These are phyloP conservation scores for Icerya purchasi DNA, from an alignment of 2,888 invertebrate genomes.

Conservation along the genomic window DNA sequence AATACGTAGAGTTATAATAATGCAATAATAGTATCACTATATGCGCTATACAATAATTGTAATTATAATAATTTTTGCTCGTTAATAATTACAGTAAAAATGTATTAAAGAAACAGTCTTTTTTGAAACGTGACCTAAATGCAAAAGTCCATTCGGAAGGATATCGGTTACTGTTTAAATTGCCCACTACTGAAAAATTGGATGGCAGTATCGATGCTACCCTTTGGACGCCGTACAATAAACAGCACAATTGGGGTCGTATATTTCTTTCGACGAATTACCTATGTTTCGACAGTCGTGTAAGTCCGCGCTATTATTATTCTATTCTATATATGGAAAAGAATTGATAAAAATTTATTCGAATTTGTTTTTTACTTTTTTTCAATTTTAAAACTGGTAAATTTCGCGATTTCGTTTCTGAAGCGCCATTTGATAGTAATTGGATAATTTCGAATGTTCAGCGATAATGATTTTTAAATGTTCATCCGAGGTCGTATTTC, in stretches of 20 bases:
- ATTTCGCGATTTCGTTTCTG: background rate
- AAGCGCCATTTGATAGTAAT: background rate
- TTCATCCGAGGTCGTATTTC: too few relatives aligned
- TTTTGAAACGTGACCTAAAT: constrained; percentile 82
- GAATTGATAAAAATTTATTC: too few relatives aligned
- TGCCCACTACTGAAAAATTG: constrained; percentile 74
- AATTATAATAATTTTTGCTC: background rate
- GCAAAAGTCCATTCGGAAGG: constrained; percentile 84
- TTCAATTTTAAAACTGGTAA: too few relatives aligned
- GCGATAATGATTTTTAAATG: too few relatives aligned
- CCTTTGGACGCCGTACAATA: constrained; percentile 87
- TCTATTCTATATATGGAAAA: too few relatives aligned
- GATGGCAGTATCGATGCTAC: constrained; percentile 84
- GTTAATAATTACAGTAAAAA: constrained; percentile 27
- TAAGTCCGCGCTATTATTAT: constrained; percentile 28
- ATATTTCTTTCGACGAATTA: constrained; percentile 85
- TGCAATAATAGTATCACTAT: too few relatives aligned
- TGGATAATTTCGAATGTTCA: too few relatives aligned
- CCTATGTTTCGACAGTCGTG: constrained; percentile 87
- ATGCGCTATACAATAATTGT: too few relatives aligned
- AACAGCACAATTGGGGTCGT: constrained; percentile 65
- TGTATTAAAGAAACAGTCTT: constrained; percentile 71
- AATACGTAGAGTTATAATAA: too few relatives aligned
- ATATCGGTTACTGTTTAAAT: constrained; percentile 59
- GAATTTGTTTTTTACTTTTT: too few relatives aligned